These are phyloP conservation scores for Pachycephus smyrnensis DNA, from an alignment of 2,888 invertebrate species.

Conservation along the genomic window DNA sequence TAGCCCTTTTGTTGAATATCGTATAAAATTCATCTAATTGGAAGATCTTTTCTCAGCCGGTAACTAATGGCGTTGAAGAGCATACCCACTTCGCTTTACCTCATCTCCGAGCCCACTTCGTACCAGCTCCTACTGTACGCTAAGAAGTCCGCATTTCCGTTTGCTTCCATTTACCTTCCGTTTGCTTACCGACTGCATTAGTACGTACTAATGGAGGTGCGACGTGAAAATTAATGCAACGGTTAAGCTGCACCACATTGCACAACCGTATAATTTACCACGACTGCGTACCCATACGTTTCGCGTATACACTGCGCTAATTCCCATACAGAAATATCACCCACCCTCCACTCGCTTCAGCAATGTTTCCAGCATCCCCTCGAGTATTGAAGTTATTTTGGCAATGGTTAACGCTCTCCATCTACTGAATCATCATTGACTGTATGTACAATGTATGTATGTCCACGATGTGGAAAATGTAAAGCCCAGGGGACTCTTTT, in stretches of 20 bases:
- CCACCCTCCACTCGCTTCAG: background rate
- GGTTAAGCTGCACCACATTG: conserved; percentile 40
- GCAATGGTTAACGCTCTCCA: background rate
- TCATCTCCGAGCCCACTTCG: background rate
- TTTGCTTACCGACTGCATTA: conserved; percentile 5
- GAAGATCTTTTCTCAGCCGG: background rate
- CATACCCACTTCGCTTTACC: background rate
- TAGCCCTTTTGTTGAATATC: background rate
- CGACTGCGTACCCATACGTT: conserved; percentile 39
- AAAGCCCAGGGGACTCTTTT: background rate
- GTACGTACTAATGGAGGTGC: conserved; percentile 15
- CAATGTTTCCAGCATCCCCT: background rate
- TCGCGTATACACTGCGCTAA: conserved; percentile 23
- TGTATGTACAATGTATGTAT: background rate
- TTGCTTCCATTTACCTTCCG: background rate
- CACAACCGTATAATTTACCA: conserved; percentile 46
- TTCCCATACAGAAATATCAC: conserved; percentile 32
- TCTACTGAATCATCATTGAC: background rate
- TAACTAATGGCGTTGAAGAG: background rate
- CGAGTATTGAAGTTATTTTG: background rate
- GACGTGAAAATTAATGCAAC: conserved; percentile 42
- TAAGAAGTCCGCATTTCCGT: background rate
- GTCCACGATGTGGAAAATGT: background rate
- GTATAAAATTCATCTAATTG: background rate
- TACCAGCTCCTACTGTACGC: background rate